Conservation (phyloP, 2,888 invertebrate genomes). For the Eubasilissa splendida region DNA sequence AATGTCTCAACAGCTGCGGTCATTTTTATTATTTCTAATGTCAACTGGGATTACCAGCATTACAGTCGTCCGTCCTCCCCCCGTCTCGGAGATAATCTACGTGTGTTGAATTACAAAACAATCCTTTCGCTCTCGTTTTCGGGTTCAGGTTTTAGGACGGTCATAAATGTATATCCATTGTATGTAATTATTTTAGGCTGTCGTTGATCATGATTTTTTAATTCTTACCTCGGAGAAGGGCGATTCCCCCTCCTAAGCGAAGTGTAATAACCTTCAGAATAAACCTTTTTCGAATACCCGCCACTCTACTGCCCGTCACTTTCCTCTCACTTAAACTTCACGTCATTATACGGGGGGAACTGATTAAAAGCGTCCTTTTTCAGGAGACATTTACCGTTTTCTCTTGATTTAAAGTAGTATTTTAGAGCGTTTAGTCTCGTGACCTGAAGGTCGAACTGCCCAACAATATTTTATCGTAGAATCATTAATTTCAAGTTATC, state of each 20-base stretch:
- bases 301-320: slow-evolving; percentile 12
- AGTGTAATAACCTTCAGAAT: slow-evolving; percentile 25
- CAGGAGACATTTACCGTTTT: neutral
- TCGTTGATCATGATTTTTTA: slow-evolving; percentile 1
- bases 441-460: too few relatives aligned
- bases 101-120: neutral
- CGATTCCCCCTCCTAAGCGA: neutral
- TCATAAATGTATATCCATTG: too few relatives aligned
- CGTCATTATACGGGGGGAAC: slow-evolving; percentile 22
- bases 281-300: neutral
- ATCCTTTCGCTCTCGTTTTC: neutral
- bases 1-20: too few relatives aligned
- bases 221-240: neutral
- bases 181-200: neutral
- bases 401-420: too few relatives aligned
- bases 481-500: too few relatives aligned
- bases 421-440: too few relatives aligned
- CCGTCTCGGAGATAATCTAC: neutral
- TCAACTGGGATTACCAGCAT: neutral
- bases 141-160: neutral
- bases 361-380: slow-evolving; percentile 5
- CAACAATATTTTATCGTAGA: too few relatives aligned
- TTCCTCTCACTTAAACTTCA: slow-evolving; percentile 13
- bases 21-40: neutral
- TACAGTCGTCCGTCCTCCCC: neutral